Conservation (phyloP, 2,888 invertebrate genomes). For the Coenonympha glycerion region DNA sequence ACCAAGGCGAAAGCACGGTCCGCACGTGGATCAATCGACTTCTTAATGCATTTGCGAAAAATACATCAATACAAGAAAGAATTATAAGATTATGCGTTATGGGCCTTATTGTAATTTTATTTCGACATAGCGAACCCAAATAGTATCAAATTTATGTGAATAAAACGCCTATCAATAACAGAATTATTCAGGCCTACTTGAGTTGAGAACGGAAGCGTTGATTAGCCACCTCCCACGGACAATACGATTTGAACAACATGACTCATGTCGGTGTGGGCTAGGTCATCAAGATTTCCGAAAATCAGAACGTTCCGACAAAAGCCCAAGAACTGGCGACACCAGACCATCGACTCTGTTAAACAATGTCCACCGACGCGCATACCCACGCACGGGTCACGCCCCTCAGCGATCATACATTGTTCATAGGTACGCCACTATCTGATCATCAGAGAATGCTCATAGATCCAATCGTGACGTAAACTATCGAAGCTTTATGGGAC, state of each 20-base stretch:
- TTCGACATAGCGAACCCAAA: too few species aligned
- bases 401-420: slow-evolving; percentile 48
- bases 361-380: slow-evolving; percentile 67
- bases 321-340: slow-evolving; percentile 5
- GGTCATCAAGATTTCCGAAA: slow-evolving; percentile 7
- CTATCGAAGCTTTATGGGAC: slow-evolving; percentile 23
- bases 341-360: slow-evolving; percentile 54
- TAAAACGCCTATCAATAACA: too few species aligned
- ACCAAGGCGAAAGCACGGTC: too few species aligned
- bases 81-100: too few species aligned
- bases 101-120: too few species aligned
- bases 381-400: slow-evolving; percentile 66
- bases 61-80: too few species aligned
- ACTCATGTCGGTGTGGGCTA: slow-evolving; percentile 2
- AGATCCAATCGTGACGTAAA: slow-evolving; percentile 31
- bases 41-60: too few species aligned
- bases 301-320: slow-evolving; percentile 8
- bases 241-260: neutral
- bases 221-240: neutral
- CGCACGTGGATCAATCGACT: too few species aligned
- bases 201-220: neutral
- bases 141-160: too few species aligned
- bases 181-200: neutral
- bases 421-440: slow-evolving; percentile 44
- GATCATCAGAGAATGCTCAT: slow-evolving; percentile 41